Evolutionary conservation across 1,140 invertebrate genomes (phyloP).

Genomic region (Copidosoma floridanum): DNA sequence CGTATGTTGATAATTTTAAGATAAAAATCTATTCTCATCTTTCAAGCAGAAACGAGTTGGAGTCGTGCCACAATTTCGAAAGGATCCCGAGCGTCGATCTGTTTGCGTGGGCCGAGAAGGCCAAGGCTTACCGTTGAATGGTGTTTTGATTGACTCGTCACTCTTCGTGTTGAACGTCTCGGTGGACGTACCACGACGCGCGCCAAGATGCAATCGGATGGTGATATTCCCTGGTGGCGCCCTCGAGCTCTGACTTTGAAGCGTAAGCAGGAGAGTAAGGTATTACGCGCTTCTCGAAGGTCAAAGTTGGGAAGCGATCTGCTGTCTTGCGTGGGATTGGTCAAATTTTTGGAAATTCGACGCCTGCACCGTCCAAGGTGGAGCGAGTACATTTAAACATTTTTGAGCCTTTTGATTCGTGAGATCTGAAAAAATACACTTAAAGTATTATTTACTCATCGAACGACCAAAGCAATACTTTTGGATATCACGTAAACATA

Average conservation of each 20-base stretch:
- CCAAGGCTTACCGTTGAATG: conserved; percentile 52
- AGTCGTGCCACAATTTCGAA: conserved; percentile 44
- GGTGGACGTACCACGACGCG: conserved; percentile 19
- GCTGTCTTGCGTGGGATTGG: no score
- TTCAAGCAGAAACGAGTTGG: conserved; percentile 45
- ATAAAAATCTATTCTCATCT: background rate
- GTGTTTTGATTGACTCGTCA: conserved; percentile 48
- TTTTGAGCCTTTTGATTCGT: no score
- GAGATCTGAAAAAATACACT: background rate
- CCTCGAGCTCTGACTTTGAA: background rate
- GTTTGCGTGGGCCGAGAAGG: conserved; percentile 51
- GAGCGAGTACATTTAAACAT: no score
- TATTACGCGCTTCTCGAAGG: no score
- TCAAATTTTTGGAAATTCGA: no score
- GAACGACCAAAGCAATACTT: no score
- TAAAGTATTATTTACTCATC: no score
- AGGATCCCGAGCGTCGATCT: conserved; percentile 51
- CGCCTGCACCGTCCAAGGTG: no score
- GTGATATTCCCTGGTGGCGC: background rate
- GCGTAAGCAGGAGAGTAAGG: background rate
- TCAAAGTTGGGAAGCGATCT: no score
- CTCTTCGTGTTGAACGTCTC: conserved; percentile 35
- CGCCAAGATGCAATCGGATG: conserved; percentile 8
- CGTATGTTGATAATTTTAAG: background rate
- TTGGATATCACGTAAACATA: no score